These are phyloP conservation scores for Leuciscus waleckii DNA, from an alignment of 2,797 vertebrate species.

Conservation along the genomic window DNA sequence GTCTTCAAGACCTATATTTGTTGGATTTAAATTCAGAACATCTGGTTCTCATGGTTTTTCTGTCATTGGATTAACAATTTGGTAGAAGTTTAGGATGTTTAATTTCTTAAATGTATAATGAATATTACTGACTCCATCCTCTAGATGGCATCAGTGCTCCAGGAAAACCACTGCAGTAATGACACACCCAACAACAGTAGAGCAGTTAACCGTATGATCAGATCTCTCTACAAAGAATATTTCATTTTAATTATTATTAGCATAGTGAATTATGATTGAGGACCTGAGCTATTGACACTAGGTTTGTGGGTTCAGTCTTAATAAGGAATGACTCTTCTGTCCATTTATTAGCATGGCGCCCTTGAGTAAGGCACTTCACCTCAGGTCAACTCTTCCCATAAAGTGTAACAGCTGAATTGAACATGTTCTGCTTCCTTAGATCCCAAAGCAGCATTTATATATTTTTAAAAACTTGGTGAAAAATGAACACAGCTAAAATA, in stretches of 20 bases:
- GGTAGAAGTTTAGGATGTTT: neutral
- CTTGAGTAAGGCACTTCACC: neutral
- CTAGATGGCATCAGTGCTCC: conserved; percentile 16
- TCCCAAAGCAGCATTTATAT: neutral
- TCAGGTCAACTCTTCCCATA: neutral
- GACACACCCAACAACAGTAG: neutral
- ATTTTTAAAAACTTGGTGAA: neutral
- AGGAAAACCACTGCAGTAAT: neutral
- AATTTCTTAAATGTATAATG: neutral
- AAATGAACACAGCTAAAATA: neutral
- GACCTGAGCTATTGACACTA: neutral
- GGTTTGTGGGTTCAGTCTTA: neutral
- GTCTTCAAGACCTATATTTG: neutral
- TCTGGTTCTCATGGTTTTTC: neutral
- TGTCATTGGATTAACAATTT: neutral
- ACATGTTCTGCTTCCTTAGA: neutral
- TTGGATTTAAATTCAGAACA: neutral
- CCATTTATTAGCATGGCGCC: neutral
- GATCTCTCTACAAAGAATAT: neutral
- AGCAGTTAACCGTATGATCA: neutral
- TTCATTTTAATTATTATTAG: neutral
- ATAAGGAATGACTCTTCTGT: neutral
- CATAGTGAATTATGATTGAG: neutral
- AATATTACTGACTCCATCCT: neutral
- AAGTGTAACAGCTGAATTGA: neutral